Conservation (phyloP, 2,113 vertebrate species). For the Oncorhynchus tshawytscha region DNA sequence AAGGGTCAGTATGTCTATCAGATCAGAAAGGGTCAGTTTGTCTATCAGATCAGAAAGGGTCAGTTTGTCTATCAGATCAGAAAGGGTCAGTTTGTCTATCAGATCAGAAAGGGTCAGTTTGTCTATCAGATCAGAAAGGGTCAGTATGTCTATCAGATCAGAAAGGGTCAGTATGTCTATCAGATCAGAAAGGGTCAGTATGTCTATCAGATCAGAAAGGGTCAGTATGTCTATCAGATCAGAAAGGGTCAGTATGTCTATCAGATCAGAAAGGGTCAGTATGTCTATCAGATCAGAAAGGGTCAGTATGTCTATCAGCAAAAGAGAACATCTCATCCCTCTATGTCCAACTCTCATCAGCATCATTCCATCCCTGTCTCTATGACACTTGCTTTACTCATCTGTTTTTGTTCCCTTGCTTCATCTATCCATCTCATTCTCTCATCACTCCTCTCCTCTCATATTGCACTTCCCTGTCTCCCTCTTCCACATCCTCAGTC, state of each 20-base stretch:
- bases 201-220: constrained; percentile 21
- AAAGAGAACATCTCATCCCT: neutral
- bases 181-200: constrained; percentile 4
- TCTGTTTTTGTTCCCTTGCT: neutral
- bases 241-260: too few species aligned
- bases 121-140: constrained; percentile 22
- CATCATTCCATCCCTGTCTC: too few species aligned
- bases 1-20: constrained; percentile 3
- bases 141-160: constrained; percentile 17
- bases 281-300: constrained; percentile 8
- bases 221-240: constrained; percentile 21
- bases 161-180: neutral
- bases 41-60: too few species aligned
- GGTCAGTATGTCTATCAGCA: constrained; percentile 19
- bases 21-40: neutral
- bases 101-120: too few species aligned
- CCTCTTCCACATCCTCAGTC: constrained; percentile 29
- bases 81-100: too few species aligned
- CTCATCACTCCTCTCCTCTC: constrained; percentile 43
- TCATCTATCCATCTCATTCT: constrained; percentile 5
- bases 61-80: constrained; percentile 19
- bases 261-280: too few species aligned
- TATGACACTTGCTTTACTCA: neutral
- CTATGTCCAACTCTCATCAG: too few species aligned
- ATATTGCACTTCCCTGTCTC: constrained; percentile 58